Conservation (phyloP, 2,113 vertebrate species). For the Dromas ardeola region DNA sequence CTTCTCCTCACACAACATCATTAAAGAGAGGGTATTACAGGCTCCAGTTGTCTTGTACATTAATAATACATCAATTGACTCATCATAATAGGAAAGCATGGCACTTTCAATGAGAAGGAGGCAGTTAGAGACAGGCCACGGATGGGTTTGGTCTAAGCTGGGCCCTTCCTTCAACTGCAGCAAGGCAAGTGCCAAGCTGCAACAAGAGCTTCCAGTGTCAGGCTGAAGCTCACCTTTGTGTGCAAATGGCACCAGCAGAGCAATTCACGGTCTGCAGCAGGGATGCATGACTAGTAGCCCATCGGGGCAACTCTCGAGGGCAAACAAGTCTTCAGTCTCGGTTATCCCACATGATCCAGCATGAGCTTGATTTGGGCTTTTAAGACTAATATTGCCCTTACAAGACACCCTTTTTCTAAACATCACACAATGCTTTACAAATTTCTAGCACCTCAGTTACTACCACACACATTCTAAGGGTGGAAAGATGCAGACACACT, state of each 20-base stretch:
- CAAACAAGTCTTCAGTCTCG: background rate
- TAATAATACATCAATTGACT: background rate
- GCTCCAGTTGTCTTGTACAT: background rate
- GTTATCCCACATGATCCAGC: background rate
- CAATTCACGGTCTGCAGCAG: accelerated
- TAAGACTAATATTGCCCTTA: background rate
- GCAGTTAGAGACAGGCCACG: background rate
- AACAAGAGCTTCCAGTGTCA: background rate
- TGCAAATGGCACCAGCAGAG: background rate
- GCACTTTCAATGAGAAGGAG: background rate
- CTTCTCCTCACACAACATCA: background rate
- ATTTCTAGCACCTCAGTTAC: background rate
- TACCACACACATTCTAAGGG: background rate
- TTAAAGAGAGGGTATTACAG: background rate
- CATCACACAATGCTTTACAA: background rate
- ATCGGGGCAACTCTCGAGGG: background rate
- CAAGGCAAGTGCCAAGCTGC: background rate
- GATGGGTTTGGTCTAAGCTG: background rate
- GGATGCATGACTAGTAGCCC: background rate
- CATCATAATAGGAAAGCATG: background rate
- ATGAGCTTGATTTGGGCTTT: background rate
- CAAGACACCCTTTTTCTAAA: background rate
- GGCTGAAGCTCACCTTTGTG: background rate
- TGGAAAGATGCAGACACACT: background rate
- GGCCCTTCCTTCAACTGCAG: background rate